Base-by-base conservation (phyloP, 2,888 invertebrate species). In the Agrotis ipsilon region DNA sequence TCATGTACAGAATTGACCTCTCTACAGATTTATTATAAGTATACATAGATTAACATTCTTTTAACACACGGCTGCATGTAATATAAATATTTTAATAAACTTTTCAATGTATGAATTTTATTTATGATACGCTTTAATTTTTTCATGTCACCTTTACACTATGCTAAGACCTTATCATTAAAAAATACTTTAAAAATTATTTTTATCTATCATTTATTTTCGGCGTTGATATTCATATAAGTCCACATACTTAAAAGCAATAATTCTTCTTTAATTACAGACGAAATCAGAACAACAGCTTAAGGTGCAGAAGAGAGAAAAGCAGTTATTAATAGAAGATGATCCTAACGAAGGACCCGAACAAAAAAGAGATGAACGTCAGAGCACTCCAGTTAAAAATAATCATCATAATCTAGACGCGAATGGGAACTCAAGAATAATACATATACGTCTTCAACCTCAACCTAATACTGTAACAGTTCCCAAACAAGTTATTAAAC, bases 241-340 rank as follows among this genome's bases (percentile, higher is more conserved):
- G n/a, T 16, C 1, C 0, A 19, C 11, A 16, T 11, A 11, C 27
- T 16, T 1, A 13, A 9, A 9, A 24, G 14, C 11, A 18, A 19
- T 39, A 0, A 18, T 7, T 45, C 1, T 19, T 45, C 2, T 11
- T 24, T 57, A 4, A 16, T 81, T 81, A 0, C 72, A 79, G 79
- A 58, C 21, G 6, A 11, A 58, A 61, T 64, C 55, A 24, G 78
- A 65, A 48, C 55, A 61, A 49, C 60, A 51, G 46, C 18, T 64
- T 27, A 81, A 48, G 0, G n/a, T 77, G 0, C 72, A 81, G 5
- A 79, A 81, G 61, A 48, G 78, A 13, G 78, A 81, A 5, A 79
- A 79, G 21, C 81, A 77, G 39, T 77, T 55, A 21, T 16, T 72
- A 9, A 21, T 79, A 46, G 79, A 79, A 72, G 78, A 77, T 68